A percentile compares a stretch with the other conserved stretches of the same genome.
Conservation (phyloP, 2,888 invertebrate species). For the Poecilobothrus nobilitatus region DNA sequence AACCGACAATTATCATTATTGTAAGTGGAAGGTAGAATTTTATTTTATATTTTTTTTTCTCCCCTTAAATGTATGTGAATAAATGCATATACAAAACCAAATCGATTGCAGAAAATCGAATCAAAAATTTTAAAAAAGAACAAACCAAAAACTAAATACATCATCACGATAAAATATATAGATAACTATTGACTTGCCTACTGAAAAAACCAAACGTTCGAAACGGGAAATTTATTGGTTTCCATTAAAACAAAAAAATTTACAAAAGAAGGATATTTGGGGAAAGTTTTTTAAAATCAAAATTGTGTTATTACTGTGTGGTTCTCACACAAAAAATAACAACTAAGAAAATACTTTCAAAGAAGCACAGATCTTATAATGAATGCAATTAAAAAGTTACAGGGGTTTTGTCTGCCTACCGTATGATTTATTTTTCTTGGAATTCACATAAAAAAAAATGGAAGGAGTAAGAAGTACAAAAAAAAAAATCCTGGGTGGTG, state of each 20-base stretch:
- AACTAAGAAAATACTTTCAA: background rate
- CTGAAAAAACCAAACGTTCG: background rate
- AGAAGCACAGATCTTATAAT: background rate
- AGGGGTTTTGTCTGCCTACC: background rate
- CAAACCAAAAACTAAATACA: too few species aligned
- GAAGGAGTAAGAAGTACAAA: background rate
- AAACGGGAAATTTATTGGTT: background rate
- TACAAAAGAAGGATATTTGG: background rate
- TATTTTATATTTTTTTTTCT: background rate
- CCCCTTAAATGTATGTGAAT: background rate
- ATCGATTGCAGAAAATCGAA: too few species aligned
- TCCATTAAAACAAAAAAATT: background rate
- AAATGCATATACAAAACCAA: background rate
- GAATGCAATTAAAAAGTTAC: background rate
- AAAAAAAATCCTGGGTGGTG: background rate
- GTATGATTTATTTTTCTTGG: constrained; percentile 2
- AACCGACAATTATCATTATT: background rate
- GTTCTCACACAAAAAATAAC: background rate
- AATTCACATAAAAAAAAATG: background rate
- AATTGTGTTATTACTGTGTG: background rate
- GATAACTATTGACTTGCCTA: background rate
- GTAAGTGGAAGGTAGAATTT: background rate
- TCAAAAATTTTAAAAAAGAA: background rate
- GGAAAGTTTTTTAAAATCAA: constrained; percentile 1
- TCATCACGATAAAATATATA: background rate